phyloP scores from a whole-genome alignment of 2,888 invertebrate species.

The Cerastoderma edule region DNA sequence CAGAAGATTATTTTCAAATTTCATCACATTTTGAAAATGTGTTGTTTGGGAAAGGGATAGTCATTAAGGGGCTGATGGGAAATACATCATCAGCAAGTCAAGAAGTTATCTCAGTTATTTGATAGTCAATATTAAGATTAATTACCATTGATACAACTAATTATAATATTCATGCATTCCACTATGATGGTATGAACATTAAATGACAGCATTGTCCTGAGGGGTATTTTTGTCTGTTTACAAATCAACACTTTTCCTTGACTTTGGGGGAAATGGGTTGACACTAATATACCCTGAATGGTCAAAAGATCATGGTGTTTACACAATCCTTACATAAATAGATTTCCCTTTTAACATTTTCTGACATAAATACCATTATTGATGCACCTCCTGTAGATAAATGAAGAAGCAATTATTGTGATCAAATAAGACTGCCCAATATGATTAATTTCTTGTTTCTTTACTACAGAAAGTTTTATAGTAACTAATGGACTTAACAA shows the following conservation, averaged over 20 bases:
- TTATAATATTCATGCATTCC: constrained; percentile 4
- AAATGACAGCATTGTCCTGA: neutral
- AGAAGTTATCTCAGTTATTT: too few relatives aligned
- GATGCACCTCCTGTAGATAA: neutral
- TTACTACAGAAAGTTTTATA: too few relatives aligned
- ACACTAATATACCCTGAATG: constrained; percentile 13
- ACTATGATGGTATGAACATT: constrained; percentile 15
- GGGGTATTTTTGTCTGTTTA: constrained; percentile 16
- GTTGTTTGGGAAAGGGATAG: too few relatives aligned
- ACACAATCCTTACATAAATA: neutral
- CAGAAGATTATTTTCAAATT: too few relatives aligned
- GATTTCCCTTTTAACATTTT: neutral
- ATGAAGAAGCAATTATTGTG: neutral
- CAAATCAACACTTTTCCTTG: constrained; percentile 11
- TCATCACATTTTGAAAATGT: too few relatives aligned
- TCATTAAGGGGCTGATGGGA: too few relatives aligned
- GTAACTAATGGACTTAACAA: too few relatives aligned
- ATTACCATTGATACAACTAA: constrained; percentile 13
- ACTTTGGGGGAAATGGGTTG: neutral
- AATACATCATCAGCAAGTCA: too few relatives aligned
- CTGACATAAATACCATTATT: neutral
- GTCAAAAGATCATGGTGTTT: neutral
- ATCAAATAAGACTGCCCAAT: neutral
- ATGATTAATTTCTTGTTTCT: too few relatives aligned
- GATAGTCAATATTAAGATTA: neutral